Conservation (phyloP, 2,797 vertebrate species). For the Aldrovandia affinis region DNA sequence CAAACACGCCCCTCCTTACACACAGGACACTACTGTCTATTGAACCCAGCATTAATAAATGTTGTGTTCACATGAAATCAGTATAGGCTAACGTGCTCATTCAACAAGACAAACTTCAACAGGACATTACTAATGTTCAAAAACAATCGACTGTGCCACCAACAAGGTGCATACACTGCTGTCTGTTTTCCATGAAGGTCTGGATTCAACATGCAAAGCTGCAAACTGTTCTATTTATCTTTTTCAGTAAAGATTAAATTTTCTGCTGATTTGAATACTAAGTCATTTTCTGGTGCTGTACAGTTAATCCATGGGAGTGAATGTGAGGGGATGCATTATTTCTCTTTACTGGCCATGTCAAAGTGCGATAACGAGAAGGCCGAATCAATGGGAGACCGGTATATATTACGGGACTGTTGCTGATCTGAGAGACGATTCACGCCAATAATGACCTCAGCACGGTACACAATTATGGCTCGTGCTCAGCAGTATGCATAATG, state of each 20-base stretch:
- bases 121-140: no score
- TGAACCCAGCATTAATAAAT: not conserved
- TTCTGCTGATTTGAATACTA: not conserved
- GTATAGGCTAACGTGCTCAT: no score
- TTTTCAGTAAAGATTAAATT: not conserved
- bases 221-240: no score
- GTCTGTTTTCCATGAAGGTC: no score
- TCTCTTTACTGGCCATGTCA: slow-evolving; percentile 26
- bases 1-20: not conserved
- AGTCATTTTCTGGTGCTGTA: slow-evolving; percentile 20
- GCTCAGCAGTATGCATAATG: not conserved
- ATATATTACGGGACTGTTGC: not conserved
- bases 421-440: slow-evolving; percentile 34
- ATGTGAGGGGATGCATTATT: not conserved
- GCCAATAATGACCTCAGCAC: slow-evolving; percentile 7
- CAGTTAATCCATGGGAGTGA: slow-evolving; percentile 28
- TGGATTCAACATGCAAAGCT: no score
- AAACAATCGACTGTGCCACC: no score
- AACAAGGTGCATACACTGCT: no score
- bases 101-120: no score
- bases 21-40: not conserved
- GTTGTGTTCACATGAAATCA: no score
- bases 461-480: not conserved
- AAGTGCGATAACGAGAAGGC: slow-evolving; percentile 34
- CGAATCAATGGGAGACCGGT: slow-evolving; percentile 35